Percentiles rank a stretch among this genome's conserved stretches.
phyloP scores from a whole-genome alignment of 64 coral and sea anemone genomes.

The Montipora capricornis region DNA sequence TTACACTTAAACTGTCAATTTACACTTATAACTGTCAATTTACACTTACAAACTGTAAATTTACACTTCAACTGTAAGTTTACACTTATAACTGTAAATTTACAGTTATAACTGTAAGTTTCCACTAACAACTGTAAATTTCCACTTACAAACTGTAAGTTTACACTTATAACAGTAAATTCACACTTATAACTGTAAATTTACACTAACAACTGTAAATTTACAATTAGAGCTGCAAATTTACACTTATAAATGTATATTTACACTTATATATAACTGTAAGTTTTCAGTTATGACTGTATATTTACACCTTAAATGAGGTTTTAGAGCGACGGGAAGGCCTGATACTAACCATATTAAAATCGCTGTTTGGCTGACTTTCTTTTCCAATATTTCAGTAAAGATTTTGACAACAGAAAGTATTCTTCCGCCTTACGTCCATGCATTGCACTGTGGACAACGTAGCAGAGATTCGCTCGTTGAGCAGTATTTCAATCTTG shows the following conservation, averaged over 20 bases:
- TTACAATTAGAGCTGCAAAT: too few relatives aligned
- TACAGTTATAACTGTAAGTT: too few relatives aligned
- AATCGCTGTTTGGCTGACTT: not conserved
- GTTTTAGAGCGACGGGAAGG: not conserved
- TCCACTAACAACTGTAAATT: too few relatives aligned
- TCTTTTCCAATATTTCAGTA: constrained; percentile 3
- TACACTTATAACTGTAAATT: too few relatives aligned
- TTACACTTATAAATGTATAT: too few relatives aligned
- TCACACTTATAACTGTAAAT: too few relatives aligned
- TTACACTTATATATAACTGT: not conserved
- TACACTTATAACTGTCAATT: too few relatives aligned
- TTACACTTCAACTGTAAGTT: too few relatives aligned
- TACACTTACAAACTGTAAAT: too few relatives aligned
- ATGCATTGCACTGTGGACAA: not conserved
- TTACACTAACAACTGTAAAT: too few relatives aligned
- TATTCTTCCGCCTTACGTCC: constrained; percentile 36
- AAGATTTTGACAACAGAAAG: not conserved
- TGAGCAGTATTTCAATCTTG: constrained; percentile 38
- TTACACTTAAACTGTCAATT: not conserved
- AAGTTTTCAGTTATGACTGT: not conserved
- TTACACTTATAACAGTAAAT: too few relatives aligned
- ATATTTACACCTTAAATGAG: not conserved
- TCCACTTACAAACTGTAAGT: too few relatives aligned
- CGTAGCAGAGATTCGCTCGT: constrained; percentile 1
- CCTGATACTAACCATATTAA: not conserved